Base-by-base conservation (phyloP, 2,797 vertebrate species). In the Zalophus californianus region DNA sequence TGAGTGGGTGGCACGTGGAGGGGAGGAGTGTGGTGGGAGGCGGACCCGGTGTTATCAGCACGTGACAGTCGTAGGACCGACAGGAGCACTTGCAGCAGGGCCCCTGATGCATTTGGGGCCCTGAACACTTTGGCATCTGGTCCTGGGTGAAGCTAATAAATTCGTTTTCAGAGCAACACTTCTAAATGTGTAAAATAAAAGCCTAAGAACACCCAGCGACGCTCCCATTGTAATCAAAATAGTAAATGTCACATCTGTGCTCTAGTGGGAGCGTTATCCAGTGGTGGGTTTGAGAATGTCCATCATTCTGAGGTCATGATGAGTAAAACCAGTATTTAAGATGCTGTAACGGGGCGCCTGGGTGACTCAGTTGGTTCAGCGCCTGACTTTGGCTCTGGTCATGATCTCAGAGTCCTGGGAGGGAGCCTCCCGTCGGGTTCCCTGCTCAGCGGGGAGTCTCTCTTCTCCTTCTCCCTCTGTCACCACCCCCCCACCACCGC, bases 41-140 rank as follows among this genome's bases (percentile, higher is more conserved):
- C 1, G 4, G 29, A 54, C 27, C 44, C 0, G 8, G 8, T 9
- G 2, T 60, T 16, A 0, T 38, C 32, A 1, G 66, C 41, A 0
- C 0, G 0, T 5, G 56, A 10, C n/a, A 44, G 11, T 79, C 77
- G 35, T 9, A 1, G 32, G 32, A 56, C 35, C 0, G 0, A 13
- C 0, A 0, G 8, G 23, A 66, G n/a, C 23, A 11, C 44, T 70
- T 27, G 20, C 10, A 5, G 9, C 29, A 4, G 11, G 16, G 60
- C 2, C 23, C 9, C 50, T 0, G 2, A 41, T 2, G 7, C 13
- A 0, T 44, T 4, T 80, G 66, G 60, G 48, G 48, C 15, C 16
- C 23, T 2, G 4, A 25, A 38, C 13, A 7, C 38, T 60, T 83
- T 32, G n/a, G 27, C 29, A 3, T 52, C 68, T 35, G 62, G 18